Evolutionary conservation across 2,888 invertebrate species (phyloP).

Genomic region (Lasioglossum figueresi): DNA sequence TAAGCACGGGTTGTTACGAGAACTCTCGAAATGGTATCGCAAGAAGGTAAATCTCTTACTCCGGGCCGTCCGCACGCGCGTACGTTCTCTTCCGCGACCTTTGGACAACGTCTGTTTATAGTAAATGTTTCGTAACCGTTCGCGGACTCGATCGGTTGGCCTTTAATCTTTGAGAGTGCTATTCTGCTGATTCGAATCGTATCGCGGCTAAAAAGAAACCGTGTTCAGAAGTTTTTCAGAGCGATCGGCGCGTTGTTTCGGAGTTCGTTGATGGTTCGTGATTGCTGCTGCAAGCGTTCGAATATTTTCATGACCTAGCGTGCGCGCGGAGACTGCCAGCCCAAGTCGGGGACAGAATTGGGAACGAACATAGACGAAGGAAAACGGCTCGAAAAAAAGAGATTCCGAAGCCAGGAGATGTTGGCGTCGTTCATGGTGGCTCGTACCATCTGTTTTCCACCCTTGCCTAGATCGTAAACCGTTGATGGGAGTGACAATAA

Average conservation of each 20-base stretch:
- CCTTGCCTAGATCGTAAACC: slow-evolving; percentile 22
- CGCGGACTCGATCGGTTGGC: not conserved
- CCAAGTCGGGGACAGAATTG: not conserved
- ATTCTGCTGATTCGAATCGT: not conserved
- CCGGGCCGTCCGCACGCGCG: not conserved
- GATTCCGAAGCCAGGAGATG: slow-evolving; percentile 7
- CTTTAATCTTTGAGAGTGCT: slow-evolving; percentile 3
- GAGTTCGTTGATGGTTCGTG: not conserved
- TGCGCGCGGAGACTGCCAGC: not conserved
- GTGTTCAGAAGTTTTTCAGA: not conserved
- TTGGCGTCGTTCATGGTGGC: slow-evolving; percentile 12
- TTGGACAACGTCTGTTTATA: not conserved
- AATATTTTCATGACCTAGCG: slow-evolving; percentile 9
- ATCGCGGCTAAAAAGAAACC: not conserved
- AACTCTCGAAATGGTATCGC: not conserved
- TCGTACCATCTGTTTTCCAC: slow-evolving; percentile 12
- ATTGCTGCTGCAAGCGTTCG: not conserved
- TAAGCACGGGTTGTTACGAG: not conserved
- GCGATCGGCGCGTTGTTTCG: not conserved
- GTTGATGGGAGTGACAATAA: slow-evolving; percentile 20
- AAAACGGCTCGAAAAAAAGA: not conserved
- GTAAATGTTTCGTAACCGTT: slow-evolving; percentile 10
- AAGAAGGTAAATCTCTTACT: not conserved
- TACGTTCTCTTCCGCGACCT: slow-evolving; percentile 2
- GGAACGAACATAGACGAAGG: slow-evolving; percentile 2